Evolutionary conservation across 2,797 vertebrate species (phyloP).

Genomic region (Smutsia temminckii): DNA sequence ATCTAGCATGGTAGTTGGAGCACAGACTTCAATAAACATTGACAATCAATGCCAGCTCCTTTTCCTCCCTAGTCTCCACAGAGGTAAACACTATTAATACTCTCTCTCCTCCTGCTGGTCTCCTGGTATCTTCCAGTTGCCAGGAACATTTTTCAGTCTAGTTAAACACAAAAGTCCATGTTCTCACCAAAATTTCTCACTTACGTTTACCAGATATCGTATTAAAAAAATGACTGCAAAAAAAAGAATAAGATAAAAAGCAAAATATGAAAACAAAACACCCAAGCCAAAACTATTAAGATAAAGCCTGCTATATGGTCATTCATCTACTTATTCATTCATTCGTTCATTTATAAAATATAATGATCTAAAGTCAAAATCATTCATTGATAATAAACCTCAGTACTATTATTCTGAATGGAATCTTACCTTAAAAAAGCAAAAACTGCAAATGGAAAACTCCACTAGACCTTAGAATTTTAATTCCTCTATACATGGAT

Average conservation of each 20-base stretch:
- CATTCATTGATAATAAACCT: slow-evolving; percentile 42
- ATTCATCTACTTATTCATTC: neutral
- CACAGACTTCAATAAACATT: neutral
- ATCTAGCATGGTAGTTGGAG: neutral
- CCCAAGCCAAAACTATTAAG: neutral
- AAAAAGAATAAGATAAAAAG: slow-evolving; percentile 6
- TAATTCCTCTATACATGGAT: neutral
- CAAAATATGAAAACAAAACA: neutral
- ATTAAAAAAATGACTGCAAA: neutral
- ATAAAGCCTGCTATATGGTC: neutral
- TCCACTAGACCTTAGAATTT: neutral
- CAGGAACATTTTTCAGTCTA: neutral
- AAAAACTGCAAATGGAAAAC: neutral
- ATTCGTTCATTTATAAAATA: neutral
- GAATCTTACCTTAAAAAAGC: neutral
- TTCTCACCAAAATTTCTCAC: neutral
- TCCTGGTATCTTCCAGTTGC: neutral
- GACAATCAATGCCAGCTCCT: neutral
- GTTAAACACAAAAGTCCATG: neutral
- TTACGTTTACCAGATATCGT: slow-evolving; percentile 10
- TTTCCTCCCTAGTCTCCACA: neutral
- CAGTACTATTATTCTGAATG: neutral
- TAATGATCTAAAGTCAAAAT: neutral
- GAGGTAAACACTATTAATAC: neutral
- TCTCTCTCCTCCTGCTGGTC: neutral